These are phyloP conservation scores for Macrosteles quadrilineatus DNA, from an alignment of 1,140 invertebrate genomes.

Conservation along the genomic window DNA sequence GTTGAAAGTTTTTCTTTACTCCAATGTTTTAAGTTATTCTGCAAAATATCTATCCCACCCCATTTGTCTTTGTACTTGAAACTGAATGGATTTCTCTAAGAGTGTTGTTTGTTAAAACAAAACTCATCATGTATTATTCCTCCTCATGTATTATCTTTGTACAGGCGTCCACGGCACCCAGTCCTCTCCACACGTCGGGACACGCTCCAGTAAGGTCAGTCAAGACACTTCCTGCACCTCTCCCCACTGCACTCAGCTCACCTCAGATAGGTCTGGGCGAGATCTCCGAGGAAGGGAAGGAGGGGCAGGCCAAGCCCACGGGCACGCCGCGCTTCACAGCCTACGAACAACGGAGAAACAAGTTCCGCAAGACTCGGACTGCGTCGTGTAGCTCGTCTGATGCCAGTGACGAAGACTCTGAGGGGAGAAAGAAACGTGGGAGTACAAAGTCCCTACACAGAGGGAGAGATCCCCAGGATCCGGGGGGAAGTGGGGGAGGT, in stretches of 20 bases:
- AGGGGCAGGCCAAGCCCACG: constrained; percentile 24
- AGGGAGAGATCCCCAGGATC: constrained; percentile 54
- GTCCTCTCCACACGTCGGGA: constrained; percentile 54
- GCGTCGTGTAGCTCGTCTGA: constrained; percentile 88
- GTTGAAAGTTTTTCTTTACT: no score
- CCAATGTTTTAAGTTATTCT: no score
- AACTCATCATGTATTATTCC: no score
- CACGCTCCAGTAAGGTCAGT: constrained; percentile 34
- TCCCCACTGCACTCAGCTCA: constrained; percentile 45
- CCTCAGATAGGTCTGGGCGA: constrained; percentile 58
- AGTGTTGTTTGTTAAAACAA: no score
- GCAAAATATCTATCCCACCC: no score
- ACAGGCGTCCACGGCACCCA: constrained; percentile 52
- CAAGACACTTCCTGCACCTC: constrained; percentile 60
- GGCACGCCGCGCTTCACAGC: constrained; percentile 4
- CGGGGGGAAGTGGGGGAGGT: constrained; percentile 54
- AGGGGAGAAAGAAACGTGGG: constrained; percentile 72
- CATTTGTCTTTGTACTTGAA: no score
- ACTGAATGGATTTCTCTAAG: no score
- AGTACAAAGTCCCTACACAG: constrained; percentile 40
- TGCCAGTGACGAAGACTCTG: constrained; percentile 88
- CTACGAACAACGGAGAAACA: constrained; percentile 58
- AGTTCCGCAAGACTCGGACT: constrained; percentile 75
- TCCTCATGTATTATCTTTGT: no score
- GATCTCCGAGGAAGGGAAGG: constrained; percentile 65